Conservation (phyloP, 2,888 invertebrate species). For the Rhaphigaster nebulosa region DNA sequence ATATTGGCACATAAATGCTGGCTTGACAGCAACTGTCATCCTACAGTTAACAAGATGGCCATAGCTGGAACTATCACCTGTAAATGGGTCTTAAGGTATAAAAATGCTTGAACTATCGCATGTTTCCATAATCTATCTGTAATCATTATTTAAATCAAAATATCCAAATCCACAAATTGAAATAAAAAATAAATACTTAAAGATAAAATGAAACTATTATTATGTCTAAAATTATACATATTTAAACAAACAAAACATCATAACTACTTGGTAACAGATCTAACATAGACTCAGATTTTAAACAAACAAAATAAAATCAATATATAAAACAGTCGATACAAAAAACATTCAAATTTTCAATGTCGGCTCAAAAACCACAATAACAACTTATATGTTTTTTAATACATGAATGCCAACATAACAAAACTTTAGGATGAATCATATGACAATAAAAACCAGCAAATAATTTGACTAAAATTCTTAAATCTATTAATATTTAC, state of each 20-base stretch:
- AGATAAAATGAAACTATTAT: background rate
- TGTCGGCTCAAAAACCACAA: background rate
- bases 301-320: background rate
- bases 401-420: background rate
- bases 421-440: background rate
- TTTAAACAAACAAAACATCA: background rate
- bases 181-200: background rate
- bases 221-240: background rate
- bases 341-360: background rate
- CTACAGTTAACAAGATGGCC: too few relatives aligned
- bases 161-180: background rate
- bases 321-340: background rate
- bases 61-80: too few relatives aligned
- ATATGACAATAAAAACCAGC: background rate
- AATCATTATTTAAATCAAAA: background rate
- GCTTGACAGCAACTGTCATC: too few relatives aligned
- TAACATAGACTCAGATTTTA: background rate
- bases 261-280: conserved; percentile 20
- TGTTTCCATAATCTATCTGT: background rate
- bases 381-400: background rate
- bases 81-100: background rate
- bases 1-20: too few relatives aligned
- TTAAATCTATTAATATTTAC: background rate
- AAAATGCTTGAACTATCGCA: background rate
- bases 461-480: background rate